Evolutionary conservation across 1,140 invertebrate species (phyloP), one percentile per base, ranked within the genome.

Genomic region (Neodiprion pinetum): DNA sequence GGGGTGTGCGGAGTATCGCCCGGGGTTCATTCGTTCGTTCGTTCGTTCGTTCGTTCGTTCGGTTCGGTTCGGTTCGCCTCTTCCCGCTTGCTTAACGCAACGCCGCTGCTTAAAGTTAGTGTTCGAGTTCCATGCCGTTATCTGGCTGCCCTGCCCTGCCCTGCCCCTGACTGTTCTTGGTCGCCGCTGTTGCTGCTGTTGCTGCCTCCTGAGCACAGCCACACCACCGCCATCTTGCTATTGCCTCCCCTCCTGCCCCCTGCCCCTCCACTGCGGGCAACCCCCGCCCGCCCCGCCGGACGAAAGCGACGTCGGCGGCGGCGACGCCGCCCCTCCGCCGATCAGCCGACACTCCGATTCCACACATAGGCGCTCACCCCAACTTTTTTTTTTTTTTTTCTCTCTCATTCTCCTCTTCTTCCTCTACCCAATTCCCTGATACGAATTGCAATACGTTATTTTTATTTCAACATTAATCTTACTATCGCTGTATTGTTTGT

Each of bases 81-180:
- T 61, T 61, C 11, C 53, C 11, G n/a, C 53, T 4, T 61, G 53
- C 53, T 12, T 61, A 61, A 17, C 53, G 53, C n/a, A 61, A 17
- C 53, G 11, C n/a, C n/a, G 53, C 11, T 61, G 53, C 53, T 17
- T 61, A 17, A 14, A 12, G 11, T 61, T 61, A 61, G n/a, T 17
- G 53, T 61, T 61, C 53, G 53, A 61, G 53, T 17, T 61, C 53
- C 53, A 61, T 61, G 53, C 53, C 53, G 53, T 61, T 61, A 61
- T 61, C 53, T 61, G 53, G n/a, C 11, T 61, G 53, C 53, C 53
- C 3, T 61, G 53, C 53, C 53, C 53, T 61, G 53, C 53, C 53
- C 53, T 61, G 28, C 28, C 28, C 28, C 28, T 61, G 53, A 17
- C 53, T 61, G 53, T 61, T 61, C 53, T 9, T 61, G 53, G n/a